Evolutionary conservation across 2,888 invertebrate species (phyloP).

Genomic region (Tholera decimalis): DNA sequence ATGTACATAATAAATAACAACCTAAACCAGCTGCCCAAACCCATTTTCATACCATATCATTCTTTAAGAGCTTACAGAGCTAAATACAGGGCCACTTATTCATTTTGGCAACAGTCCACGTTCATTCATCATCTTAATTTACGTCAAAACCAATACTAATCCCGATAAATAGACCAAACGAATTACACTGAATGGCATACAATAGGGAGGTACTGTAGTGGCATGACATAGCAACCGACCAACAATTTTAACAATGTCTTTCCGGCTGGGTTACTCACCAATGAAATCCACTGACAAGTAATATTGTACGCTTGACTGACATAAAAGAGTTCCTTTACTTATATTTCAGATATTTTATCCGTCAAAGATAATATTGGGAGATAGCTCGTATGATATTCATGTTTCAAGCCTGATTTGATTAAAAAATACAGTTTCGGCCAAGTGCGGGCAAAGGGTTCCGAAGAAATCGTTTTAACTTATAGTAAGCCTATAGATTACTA

Average conservation of each 20-base stretch:
- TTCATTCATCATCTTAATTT: constrained; percentile 55
- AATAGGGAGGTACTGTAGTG: constrained; percentile 20
- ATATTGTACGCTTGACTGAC: constrained; percentile 65
- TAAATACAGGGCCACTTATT: constrained; percentile 23
- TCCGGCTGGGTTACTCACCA: constrained; percentile 65
- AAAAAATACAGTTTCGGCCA: background rate
- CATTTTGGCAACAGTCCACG: constrained; percentile 35
- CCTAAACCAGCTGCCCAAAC: constrained; percentile 3
- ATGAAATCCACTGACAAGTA: constrained; percentile 70
- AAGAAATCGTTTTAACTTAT: too few species aligned
- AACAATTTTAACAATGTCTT: constrained; percentile 71
- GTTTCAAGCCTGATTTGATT: constrained; percentile 45
- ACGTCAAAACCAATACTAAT: constrained; percentile 43
- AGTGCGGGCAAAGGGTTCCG: too few species aligned
- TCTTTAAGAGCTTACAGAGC: constrained; percentile 36
- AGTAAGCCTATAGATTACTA: too few species aligned
- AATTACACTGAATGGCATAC: constrained; percentile 42
- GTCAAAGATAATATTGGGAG: constrained; percentile 16
- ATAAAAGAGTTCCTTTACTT: constrained; percentile 54
- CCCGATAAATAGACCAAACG: constrained; percentile 46
- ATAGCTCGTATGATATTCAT: constrained; percentile 18
- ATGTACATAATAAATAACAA: too few species aligned
- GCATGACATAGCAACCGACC: constrained; percentile 53
- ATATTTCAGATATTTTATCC: constrained; percentile 39
- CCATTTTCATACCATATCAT: constrained; percentile 18